Conservation (phyloP, 2,888 invertebrate genomes). For the Zygothrica quintamaculata region DNA sequence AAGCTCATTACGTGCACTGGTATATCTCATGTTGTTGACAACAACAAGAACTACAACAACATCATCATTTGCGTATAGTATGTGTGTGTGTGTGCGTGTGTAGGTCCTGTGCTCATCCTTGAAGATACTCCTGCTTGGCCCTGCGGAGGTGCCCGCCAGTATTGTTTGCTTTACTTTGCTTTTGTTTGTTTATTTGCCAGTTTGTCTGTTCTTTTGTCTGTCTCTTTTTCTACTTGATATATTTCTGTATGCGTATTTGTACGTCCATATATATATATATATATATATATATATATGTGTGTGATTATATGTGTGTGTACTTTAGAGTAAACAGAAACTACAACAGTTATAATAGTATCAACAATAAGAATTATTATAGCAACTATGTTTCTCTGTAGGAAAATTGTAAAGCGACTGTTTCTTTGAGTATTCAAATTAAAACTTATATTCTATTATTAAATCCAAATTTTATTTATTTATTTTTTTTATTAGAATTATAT, state of each 20-base stretch:
- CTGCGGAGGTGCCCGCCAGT: constrained; percentile 68
- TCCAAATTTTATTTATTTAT: too few relatives aligned
- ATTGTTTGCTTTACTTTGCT: constrained; percentile 70
- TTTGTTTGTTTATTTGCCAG: constrained; percentile 73
- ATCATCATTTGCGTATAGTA: constrained; percentile 4
- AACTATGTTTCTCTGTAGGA: constrained; percentile 76
- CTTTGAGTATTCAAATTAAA: too few relatives aligned
- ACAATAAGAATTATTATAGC: constrained; percentile 58
- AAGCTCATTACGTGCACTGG: constrained; percentile 70
- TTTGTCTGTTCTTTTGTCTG: constrained; percentile 31
- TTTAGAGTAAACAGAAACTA: constrained; percentile 49
- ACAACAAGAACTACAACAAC: constrained; percentile 21
- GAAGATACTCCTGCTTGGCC: constrained; percentile 37
- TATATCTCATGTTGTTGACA: constrained; percentile 55
- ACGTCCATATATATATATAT: too few relatives aligned
- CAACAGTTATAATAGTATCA: constrained; percentile 47
- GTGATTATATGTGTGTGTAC: constrained; percentile 51
- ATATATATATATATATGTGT: constrained; percentile 28
- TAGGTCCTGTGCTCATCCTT: constrained; percentile 41
- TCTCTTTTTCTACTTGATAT: constrained; percentile 33
- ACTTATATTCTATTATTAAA: too few relatives aligned
- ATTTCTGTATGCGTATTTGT: constrained; percentile 34
- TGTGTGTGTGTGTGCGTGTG: constrained; percentile 4
- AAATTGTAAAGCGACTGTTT: constrained; percentile 60
- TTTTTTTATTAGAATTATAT: too few relatives aligned